Base-by-base conservation (phyloP, 2,797 vertebrate species). In the Clarias platycephalus region DNA sequence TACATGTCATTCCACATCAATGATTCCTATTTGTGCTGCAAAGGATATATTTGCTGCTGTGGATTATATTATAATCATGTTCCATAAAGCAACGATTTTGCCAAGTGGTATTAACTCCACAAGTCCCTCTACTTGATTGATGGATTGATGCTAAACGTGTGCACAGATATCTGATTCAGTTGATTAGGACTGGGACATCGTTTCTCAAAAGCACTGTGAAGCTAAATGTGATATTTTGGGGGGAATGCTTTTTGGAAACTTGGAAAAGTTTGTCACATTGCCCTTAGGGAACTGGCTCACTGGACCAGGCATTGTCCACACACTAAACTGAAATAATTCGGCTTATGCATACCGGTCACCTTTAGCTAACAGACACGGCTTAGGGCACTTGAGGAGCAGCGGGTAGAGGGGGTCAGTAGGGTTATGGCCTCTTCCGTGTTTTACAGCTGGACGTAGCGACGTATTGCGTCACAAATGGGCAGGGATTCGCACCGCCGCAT, bases 401-500 rank as follows among this genome's bases (percentile, higher is more conserved):
- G 24, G 44, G 71, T 55, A 2, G 62, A 53, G 78, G 78, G 68
- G 84, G n/a, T 75, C 13, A 44, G 18, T 34, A 22, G 84, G 63
- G 31, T 76, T 28, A 16, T 18, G 71, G 80, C 37, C 62, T 28
- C 90, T 94, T 94, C 93, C 93, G 86, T 88, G 83, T 92, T 85
- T 81, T 83, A 44, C 78, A 37, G 67, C 7, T 78, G 86, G 81
- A 87, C 93, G 92, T 18, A 90, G 88, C 44, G 77, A 72, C 85
- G 90, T 74, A 22, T 12, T 44, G 64, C 58, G 90, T 87, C 89
- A 86, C 88, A 85, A 83, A 85, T 79, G 86, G 89, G 87, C 80
- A 84, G 86, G 80, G 86, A 89, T 86, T 87, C 79, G 75, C 88
- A 89, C 91, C 91, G 88, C 94, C 93, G 95, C 95, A 95, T 95